Evolutionary conservation across 2,113 vertebrate species (phyloP).

Genomic region (Callipepla squamata): DNA sequence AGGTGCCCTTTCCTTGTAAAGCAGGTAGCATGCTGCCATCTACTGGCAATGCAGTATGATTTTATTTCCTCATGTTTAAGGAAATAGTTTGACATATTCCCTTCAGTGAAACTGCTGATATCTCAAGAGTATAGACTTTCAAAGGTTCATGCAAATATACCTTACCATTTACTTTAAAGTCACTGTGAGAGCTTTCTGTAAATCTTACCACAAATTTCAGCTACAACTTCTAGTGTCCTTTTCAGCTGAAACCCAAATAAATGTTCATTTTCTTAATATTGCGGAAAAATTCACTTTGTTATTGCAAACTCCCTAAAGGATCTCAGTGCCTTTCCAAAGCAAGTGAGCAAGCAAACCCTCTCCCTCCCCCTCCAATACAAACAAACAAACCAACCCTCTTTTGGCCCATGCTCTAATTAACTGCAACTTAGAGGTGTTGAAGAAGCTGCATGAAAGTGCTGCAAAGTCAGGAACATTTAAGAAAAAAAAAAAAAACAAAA

Average conservation of each 20-base stretch:
- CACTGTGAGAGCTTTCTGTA: not conserved
- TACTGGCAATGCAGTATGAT: not conserved
- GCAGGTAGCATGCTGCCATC: slow-evolving; percentile 59
- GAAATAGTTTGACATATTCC: not conserved
- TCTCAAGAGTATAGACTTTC: not conserved
- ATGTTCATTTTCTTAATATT: not conserved
- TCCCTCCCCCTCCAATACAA: too few relatives aligned
- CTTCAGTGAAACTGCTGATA: not conserved
- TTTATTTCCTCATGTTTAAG: not conserved
- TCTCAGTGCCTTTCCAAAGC: not conserved
- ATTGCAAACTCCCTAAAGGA: not conserved
- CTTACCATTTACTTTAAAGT: not conserved
- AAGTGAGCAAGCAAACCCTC: not conserved
- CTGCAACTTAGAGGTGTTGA: not conserved
- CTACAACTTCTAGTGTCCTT: not conserved
- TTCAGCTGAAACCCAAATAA: not conserved
- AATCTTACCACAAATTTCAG: not conserved
- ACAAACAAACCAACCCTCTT: not conserved
- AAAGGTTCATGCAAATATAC: not conserved
- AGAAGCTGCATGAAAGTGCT: not conserved
- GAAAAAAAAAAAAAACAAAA: not conserved
- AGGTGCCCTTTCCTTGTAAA: not conserved
- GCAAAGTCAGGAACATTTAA: not conserved
- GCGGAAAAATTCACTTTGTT: not conserved
- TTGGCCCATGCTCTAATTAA: not conserved